Evolutionary conservation across 2,888 invertebrate genomes (phyloP), one percentile per base, ranked within the genome.

Genomic region (Noctua fimbriata): DNA sequence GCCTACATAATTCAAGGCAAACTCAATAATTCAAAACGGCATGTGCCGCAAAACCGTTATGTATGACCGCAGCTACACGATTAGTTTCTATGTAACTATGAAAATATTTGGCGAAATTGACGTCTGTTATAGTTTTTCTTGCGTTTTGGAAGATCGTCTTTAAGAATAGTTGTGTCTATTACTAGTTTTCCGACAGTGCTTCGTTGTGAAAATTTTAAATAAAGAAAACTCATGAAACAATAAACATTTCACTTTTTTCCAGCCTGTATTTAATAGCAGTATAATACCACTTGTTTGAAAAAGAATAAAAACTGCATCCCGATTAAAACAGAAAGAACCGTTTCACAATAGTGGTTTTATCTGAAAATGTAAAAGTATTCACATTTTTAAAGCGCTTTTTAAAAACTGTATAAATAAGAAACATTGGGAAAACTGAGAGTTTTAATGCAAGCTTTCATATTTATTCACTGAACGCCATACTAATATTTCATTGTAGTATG

Each of bases 381-480:
- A 63, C 41, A 55, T 52, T 74, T 49, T 21, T 14, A 76, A 81
- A 84, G 65, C 12, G 41, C 16, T 47, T 81, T 77, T 67, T n/a
- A 28, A 44, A 73, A 78, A 32, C 16, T 49, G 32, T 65, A 24
- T 32, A 73, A 73, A 77, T 63, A 55, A 70, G 47, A 41, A 73
- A 67, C 12, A 52, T 70, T 60, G n/a, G 21, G n/a, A 6, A 47
- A 66, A 78, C 63, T 81, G 52, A 36, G 60, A 81, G 71, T 74
- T 84, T 84, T 74, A 81, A 78, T 77, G 85, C 78, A 65, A 85
- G 69, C 67, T 81, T 78, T 77, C 44, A 76, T 70, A 70, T 41
- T 84, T 67, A 65, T 71, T 81, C 49, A 63, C 67, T 85, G 73
- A 72, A 74, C 28, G 58, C 73, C n/a, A 82, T 73, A 73, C 77